phyloP scores from a whole-genome alignment of 2,797 vertebrate species.

The Remorina albescens region DNA sequence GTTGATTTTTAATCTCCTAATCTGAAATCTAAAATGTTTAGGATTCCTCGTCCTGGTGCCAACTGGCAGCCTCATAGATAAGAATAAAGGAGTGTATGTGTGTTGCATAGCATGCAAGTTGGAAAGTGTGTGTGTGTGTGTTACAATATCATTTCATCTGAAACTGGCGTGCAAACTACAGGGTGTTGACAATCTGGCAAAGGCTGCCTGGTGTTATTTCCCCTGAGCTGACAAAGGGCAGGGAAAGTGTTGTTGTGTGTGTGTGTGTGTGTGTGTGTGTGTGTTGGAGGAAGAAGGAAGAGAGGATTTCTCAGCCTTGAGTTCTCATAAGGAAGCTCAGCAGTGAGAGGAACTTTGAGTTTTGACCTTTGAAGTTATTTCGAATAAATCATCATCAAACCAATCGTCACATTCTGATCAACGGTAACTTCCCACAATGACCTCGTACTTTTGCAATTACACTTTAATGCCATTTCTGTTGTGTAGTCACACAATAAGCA shows the following conservation, averaged over 20 bases:
- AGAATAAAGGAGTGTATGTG: background rate
- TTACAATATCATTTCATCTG: slow-evolving; percentile 43
- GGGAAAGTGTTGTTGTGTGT: slow-evolving; percentile 12
- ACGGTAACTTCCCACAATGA: background rate
- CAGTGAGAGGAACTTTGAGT: background rate
- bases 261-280: slow-evolving; percentile 21
- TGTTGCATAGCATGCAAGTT: slow-evolving; percentile 17
- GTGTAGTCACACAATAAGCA: background rate
- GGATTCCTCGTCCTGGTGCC: background rate
- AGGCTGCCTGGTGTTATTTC: slow-evolving; percentile 55
- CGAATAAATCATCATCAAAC: slow-evolving; percentile 6
- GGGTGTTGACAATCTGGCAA: slow-evolving; percentile 72
- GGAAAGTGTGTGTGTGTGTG: slow-evolving; percentile 25
- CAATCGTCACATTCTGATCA: no score
- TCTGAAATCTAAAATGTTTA: background rate
- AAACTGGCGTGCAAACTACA: slow-evolving; percentile 57
- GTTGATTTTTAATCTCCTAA: no score
- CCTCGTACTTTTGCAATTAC: no score
- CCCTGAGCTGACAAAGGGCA: slow-evolving; percentile 47
- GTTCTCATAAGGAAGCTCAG: slow-evolving; percentile 60
- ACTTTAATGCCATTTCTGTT: background rate
- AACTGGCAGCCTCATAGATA: background rate
- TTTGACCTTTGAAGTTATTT: slow-evolving; percentile 19
- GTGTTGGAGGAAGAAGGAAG: slow-evolving; percentile 20
- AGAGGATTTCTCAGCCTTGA: slow-evolving; percentile 41